phyloP scores from a whole-genome alignment of 1,140 invertebrate species.

The Philotrypesis tridentata region DNA sequence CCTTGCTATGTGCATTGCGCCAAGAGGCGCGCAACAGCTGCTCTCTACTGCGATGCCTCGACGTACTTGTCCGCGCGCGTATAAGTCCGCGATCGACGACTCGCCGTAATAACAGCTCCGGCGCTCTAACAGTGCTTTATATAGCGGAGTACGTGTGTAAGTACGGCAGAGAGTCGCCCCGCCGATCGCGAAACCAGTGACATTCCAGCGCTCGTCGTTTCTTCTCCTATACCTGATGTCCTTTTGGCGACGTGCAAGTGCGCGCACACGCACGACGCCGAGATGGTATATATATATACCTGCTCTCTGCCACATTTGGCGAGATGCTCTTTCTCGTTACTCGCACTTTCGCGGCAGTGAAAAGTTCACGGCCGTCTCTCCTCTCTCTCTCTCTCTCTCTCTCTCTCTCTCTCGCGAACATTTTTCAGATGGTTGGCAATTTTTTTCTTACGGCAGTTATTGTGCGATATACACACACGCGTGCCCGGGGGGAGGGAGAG shows the following conservation, averaged over 20 bases:
- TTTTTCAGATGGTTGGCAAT: too few species aligned
- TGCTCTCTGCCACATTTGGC: constrained; percentile 55
- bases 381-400: too few species aligned
- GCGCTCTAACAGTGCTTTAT: not conserved
- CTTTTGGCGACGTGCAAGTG: too few species aligned
- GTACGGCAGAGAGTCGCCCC: too few species aligned
- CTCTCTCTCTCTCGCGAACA: too few species aligned
- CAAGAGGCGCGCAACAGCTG: constrained; percentile 3
- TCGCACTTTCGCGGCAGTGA: constrained; percentile 62
- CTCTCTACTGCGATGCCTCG: not conserved
- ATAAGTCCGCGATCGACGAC: too few species aligned
- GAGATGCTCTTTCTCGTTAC: constrained; percentile 60
- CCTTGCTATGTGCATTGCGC: too few species aligned
- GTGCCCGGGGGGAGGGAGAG: too few species aligned
- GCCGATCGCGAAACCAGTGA: not conserved
- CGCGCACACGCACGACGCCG: too few species aligned
- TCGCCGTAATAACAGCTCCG: not conserved
- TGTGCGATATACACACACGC: too few species aligned
- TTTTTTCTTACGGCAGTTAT: too few species aligned
- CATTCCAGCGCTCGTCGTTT: constrained; percentile 52
- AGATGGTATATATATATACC: constrained; percentile 37
- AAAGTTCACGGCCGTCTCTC: constrained; percentile 19
- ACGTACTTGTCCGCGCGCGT: not conserved
- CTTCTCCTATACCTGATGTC: constrained; percentile 28
- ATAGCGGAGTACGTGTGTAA: not conserved